Base-by-base conservation (phyloP, 1,140 invertebrate genomes). In the Helicorthomorpha holstii region DNA sequence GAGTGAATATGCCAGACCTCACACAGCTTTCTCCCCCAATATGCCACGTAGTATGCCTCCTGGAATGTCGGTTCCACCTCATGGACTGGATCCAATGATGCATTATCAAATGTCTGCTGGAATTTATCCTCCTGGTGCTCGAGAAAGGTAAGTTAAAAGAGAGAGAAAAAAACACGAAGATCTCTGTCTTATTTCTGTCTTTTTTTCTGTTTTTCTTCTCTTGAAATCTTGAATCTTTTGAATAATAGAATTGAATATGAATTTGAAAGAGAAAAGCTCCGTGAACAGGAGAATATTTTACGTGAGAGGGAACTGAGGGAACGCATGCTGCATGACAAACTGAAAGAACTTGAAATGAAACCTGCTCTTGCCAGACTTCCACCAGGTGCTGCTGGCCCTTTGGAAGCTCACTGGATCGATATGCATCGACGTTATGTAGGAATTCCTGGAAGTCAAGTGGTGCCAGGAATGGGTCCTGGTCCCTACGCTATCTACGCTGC, bases 401-500 rank as follows among this genome's bases (percentile, higher is more conserved):
- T 92, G 47, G 89, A 94, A 67, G 83, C 85, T 0, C 86, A 92
- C 63, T 93, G 87, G 87, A 64, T 93, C 48, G 91, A 94, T 61
- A 76, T 90, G 60, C 86, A 90, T 61, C 72, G 88, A 57, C 75
- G 86, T 62, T 75, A 70, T 59, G 61, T 61, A 21, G 56, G 56
- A 19, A 59, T 56, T 24, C 60, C 59, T 27, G 54, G 53, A 34
- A 54, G 34, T 48, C 52, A 25, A 26, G 47, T 29, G 50, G 42
- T 2, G 42, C 7, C 29, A 34, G 29, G 7, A 7, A 34, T 34
- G 29, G 7, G 16, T 16, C 29, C 29, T 34, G 16, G 16, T 34
- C 57, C 34, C 19, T 63, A 66, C 68, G 44, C 67, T 48, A 24
- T 68, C 53, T 58, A 65, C 62, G 7, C 29, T 7, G 7, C 29